Evolutionary conservation across 2,888 invertebrate genomes (phyloP).

Genomic region (Euproctis similis): DNA sequence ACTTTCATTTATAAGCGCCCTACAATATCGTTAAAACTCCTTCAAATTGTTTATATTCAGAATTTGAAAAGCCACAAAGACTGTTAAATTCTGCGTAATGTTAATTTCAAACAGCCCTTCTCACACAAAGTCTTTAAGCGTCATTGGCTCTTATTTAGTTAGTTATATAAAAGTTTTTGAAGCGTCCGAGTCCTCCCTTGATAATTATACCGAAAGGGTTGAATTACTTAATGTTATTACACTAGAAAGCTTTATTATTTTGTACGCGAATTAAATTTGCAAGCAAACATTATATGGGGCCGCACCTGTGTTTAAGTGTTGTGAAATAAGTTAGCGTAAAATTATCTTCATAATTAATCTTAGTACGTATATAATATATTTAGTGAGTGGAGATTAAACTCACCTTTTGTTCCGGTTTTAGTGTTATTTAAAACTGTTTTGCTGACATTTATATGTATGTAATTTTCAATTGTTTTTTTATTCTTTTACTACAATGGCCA

Average conservation of each 20-base stretch:
- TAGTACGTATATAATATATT: no score
- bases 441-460: no score
- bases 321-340: slow-evolving; percentile 4
- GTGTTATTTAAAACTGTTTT: no score
- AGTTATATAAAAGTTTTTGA: slow-evolving; percentile 20
- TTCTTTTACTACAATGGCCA: no score
- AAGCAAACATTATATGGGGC: slow-evolving; percentile 9
- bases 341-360: slow-evolving; percentile 7
- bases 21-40: background rate
- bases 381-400: no score
- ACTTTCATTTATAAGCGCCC: background rate
- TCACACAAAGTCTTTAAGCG: slow-evolving; percentile 7
- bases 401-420: no score
- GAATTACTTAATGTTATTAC: slow-evolving; percentile 17
- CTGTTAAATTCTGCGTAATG: slow-evolving; percentile 6
- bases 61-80: slow-evolving; percentile 1
- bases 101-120: slow-evolving; percentile 5
- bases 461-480: no score
- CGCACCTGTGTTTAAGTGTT: slow-evolving; percentile 16
- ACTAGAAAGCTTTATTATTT: slow-evolving; percentile 13
- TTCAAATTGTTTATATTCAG: slow-evolving; percentile 1
- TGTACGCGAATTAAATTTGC: slow-evolving; percentile 12
- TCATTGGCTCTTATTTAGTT: slow-evolving; percentile 19
- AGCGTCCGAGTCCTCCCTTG: slow-evolving; percentile 23
- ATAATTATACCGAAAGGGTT: slow-evolving; percentile 20